These are phyloP conservation scores for Myotis pilosus DNA, from an alignment of 2,797 vertebrate genomes.

Conservation along the genomic window DNA sequence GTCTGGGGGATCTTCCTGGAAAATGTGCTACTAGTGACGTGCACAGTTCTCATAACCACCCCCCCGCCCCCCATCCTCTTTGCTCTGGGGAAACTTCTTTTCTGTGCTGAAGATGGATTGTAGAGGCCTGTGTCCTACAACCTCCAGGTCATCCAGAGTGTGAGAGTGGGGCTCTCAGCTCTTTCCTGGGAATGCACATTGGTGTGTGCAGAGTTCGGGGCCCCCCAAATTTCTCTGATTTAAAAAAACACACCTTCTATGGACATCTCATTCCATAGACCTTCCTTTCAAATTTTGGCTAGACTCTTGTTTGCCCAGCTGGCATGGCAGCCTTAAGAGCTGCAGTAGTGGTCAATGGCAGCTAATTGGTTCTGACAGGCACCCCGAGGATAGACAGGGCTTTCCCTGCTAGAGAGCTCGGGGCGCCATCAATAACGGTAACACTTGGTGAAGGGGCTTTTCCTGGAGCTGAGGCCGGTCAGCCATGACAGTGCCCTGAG, in stretches of 20 bases:
- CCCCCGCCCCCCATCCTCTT: no score
- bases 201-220: not conserved
- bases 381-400: not conserved
- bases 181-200: not conserved
- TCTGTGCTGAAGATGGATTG: no score
- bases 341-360: not conserved
- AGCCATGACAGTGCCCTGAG: not conserved
- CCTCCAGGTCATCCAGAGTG: not conserved
- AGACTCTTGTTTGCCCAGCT: not conserved
- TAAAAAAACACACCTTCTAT: not conserved
- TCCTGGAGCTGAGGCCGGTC: not conserved
- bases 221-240: not conserved
- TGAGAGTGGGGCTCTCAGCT: not conserved
- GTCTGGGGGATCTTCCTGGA: no score
- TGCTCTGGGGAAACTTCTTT: no score
- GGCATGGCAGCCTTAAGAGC: not conserved
- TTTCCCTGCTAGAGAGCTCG: not conserved
- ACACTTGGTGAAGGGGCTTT: not conserved
- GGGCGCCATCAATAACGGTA: not conserved
- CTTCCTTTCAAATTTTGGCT: not conserved
- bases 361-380: constrained; percentile 30
- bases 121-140: no score
- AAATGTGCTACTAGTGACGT: no score
- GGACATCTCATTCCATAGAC: not conserved
- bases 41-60: no score